Evolutionary conservation across 2,113 vertebrate species (phyloP).

Genomic region (Atlantisia rogersi): DNA sequence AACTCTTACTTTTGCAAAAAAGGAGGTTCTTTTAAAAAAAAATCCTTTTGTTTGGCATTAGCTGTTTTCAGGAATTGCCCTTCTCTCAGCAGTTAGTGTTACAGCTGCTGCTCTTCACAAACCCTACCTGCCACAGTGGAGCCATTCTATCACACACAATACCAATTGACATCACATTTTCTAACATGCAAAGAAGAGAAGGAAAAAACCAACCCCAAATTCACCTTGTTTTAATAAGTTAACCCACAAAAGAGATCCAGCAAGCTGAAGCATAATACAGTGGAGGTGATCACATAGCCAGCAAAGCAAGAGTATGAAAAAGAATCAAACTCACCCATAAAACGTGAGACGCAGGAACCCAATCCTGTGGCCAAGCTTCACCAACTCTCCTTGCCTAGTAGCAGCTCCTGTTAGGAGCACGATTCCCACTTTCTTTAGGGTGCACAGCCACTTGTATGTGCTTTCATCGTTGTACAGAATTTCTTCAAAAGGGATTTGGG

Average conservation of each 20-base stretch:
- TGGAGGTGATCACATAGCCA: not conserved
- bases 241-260: not conserved
- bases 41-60: not conserved
- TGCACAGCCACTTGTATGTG: slow-evolving; percentile 85
- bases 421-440: slow-evolving; percentile 85
- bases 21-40: too few species aligned
- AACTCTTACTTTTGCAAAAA: not conserved
- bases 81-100: not conserved
- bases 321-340: slow-evolving; percentile 85
- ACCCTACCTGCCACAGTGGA: not conserved
- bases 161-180: not conserved
- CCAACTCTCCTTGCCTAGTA: slow-evolving; percentile 81
- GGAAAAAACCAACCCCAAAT: too few species aligned
- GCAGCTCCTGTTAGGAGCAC: slow-evolving; percentile 88
- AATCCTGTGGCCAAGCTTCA: slow-evolving; percentile 85
- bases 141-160: not conserved
- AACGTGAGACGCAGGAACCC: slow-evolving; percentile 92
- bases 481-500: slow-evolving; percentile 83
- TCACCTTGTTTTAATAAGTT: not conserved
- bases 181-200: not conserved
- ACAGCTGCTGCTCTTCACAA: not conserved
- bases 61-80: not conserved
- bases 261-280: not conserved
- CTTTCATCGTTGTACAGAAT: slow-evolving; percentile 82
- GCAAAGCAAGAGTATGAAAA: not conserved